Evolutionary conservation across 2,113 vertebrate genomes (phyloP).

Genomic region (Zosterops borbonicus): DNA sequence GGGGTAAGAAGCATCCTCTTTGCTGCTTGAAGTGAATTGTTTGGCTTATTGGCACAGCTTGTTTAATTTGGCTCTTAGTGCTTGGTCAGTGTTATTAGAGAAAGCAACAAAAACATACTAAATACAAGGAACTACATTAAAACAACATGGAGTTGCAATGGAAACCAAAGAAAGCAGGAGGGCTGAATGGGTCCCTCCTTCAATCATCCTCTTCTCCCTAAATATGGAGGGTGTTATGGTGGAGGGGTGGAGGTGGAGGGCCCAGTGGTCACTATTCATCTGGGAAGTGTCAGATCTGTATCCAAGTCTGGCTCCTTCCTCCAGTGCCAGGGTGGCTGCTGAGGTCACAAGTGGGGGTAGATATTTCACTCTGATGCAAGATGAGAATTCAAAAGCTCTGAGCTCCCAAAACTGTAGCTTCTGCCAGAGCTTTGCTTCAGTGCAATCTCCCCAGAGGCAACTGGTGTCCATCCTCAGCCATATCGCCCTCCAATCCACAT

Average conservation of each 20-base stretch:
- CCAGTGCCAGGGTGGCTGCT: neutral
- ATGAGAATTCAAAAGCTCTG: neutral
- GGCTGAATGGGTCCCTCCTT: neutral
- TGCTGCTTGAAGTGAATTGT: conserved; percentile 14
- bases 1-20: conserved; percentile 3
- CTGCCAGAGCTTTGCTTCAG: neutral
- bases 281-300: neutral
- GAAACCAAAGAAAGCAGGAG: neutral
- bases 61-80: conserved; percentile 57
- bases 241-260: neutral
- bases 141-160: neutral
- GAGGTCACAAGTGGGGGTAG: neutral
- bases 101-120: conserved; percentile 50
- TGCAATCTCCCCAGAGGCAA: neutral
- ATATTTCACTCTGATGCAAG: neutral
- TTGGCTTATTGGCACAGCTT: conserved; percentile 40
- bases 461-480: neutral
- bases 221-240: neutral
- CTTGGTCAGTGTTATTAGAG: conserved; percentile 25
- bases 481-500: neutral
- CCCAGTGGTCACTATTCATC: neutral
- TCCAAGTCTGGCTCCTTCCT: neutral
- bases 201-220: neutral
- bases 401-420: neutral
- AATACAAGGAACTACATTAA: conserved; percentile 44